Evolutionary conservation across 2,113 vertebrate genomes (phyloP).

Genomic region (Bostrychus sinensis): DNA sequence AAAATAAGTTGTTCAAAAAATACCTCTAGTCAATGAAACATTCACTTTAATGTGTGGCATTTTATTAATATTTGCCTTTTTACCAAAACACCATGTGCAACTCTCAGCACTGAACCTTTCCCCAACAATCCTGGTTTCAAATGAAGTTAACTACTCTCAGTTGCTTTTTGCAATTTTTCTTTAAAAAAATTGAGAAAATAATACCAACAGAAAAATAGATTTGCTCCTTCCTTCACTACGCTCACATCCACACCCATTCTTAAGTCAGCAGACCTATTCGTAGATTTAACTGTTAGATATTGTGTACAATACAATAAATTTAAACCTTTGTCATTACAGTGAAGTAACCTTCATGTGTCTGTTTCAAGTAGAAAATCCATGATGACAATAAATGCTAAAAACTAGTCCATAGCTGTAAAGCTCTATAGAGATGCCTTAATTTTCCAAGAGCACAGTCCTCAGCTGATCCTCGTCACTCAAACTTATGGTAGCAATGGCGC

Average conservation of each 20-base stretch:
- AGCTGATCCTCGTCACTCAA: slow-evolving; percentile 89
- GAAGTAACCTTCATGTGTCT: neutral
- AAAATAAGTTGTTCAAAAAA: slow-evolving; percentile 53
- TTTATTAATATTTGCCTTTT: too few species aligned
- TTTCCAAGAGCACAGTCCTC: slow-evolving; percentile 89
- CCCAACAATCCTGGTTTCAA: neutral
- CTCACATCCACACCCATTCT: neutral
- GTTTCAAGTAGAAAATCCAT: slow-evolving; percentile 15
- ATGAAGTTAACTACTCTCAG: neutral
- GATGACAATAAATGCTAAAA: neutral
- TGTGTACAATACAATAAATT: neutral
- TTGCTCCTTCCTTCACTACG: neutral
- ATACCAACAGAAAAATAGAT: neutral
- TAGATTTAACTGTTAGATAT: neutral
- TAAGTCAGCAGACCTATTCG: neutral
- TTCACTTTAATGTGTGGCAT: too few species aligned
- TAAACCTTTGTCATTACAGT: neutral
- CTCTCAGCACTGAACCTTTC: too few species aligned
- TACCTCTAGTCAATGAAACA: slow-evolving; percentile 12
- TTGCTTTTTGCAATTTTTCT: too few species aligned
- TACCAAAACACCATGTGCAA: too few species aligned
- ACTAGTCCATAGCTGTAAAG: slow-evolving; percentile 4
- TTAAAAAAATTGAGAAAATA: too few species aligned
- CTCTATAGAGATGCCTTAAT: slow-evolving; percentile 55
- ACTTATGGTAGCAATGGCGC: slow-evolving; percentile 91